A percentile compares a stretch with the other conserved stretches of the same genome.
Conservation (phyloP, 2,888 invertebrate genomes). For the Tillus elongatus region DNA sequence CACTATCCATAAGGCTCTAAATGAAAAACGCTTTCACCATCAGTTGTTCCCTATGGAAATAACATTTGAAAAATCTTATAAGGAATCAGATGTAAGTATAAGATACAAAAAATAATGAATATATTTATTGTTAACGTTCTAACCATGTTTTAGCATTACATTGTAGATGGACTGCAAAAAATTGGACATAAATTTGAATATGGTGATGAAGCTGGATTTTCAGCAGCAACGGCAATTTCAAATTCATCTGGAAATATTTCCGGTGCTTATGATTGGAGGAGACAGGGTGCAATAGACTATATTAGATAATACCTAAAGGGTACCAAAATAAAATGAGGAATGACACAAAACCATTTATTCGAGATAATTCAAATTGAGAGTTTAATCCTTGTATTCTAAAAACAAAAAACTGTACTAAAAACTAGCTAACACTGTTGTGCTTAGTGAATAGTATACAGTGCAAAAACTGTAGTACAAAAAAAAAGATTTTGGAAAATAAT, state of each 20-base stretch:
- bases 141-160: conserved; percentile 35
- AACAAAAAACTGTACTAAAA: too few species aligned
- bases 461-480: too few species aligned
- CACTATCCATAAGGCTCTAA: conserved; percentile 46
- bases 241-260: conserved; percentile 43
- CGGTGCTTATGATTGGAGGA: conserved; percentile 40
- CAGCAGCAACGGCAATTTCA: conserved; percentile 51
- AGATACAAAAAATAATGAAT: conserved; percentile 8
- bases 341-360: too few species aligned
- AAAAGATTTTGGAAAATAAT: too few species aligned
- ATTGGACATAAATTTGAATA: conserved; percentile 47
- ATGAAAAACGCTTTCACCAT: conserved; percentile 51
- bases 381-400: too few species aligned
- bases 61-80: conserved; percentile 44
- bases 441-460: too few species aligned
- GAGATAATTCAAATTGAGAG: too few species aligned
- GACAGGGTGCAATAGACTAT: conserved; percentile 45
- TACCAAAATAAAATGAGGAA: too few species aligned
- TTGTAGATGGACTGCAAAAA: conserved; percentile 41
- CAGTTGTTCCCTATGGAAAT: conserved; percentile 53
- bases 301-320: conserved; percentile 18
- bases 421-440: too few species aligned
- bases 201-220: conserved; percentile 51
- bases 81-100: conserved; percentile 28
- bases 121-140: conserved; percentile 9